phyloP scores from a whole-genome alignment of 2,797 vertebrate genomes.

The Micromesistius poutassou region DNA sequence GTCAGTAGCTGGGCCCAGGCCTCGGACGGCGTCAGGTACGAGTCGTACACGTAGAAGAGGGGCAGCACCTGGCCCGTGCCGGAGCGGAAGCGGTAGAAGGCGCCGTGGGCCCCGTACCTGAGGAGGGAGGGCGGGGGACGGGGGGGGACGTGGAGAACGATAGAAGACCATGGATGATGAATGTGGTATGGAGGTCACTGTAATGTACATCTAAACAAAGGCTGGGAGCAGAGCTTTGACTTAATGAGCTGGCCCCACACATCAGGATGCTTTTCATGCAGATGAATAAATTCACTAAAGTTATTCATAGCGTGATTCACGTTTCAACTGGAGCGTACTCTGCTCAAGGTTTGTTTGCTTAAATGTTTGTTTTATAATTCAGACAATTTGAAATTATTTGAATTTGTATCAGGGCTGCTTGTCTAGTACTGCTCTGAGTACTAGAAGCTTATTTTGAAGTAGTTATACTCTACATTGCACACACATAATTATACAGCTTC shows the following conservation, averaged over 20 bases:
- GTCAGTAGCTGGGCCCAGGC: conserved; percentile 84
- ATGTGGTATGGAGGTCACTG: background rate
- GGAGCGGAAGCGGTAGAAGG: conserved; percentile 82
- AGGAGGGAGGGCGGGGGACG: background rate
- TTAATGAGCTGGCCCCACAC: background rate
- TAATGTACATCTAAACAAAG: background rate
- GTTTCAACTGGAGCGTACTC: background rate
- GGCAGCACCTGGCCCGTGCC: conserved; percentile 80
- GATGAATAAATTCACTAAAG: background rate
- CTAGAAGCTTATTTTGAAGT: background rate
- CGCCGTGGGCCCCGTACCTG: conserved; percentile 83
- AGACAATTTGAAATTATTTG: no score
- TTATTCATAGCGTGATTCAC: background rate
- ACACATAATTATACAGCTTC: background rate
- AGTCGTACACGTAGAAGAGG: conserved; percentile 87
- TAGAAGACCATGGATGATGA: background rate
- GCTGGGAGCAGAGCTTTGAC: background rate
- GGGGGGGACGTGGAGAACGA: background rate
- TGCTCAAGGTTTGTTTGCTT: background rate
- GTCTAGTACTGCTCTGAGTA: background rate
- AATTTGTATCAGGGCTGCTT: no score
- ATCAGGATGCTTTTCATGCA: background rate
- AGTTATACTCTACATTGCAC: background rate
- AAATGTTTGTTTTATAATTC: no score
- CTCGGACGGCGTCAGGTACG: conserved; percentile 80